Conservation (phyloP, 2,797 vertebrate genomes). For the Sebastes oblongus region DNA sequence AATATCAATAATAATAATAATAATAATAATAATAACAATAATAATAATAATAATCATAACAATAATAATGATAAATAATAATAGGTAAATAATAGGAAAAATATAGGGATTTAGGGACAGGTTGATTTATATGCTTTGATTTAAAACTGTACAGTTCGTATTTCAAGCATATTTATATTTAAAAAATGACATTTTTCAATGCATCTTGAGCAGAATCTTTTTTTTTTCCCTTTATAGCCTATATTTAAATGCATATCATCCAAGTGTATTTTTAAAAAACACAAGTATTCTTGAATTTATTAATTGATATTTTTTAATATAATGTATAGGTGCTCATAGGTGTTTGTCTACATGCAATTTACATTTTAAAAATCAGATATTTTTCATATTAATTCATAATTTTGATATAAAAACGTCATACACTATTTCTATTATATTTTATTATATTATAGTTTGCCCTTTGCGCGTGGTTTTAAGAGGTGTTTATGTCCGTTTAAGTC, state of each 20-base stretch:
- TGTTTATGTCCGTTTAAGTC: neutral
- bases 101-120: neutral
- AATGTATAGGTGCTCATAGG: accelerated
- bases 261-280: neutral
- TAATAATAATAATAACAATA: neutral
- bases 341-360: neutral
- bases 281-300: neutral
- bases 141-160: neutral
- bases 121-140: neutral
- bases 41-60: no score
- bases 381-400: neutral
- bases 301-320: neutral
- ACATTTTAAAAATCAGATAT: neutral
- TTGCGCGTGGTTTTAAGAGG: neutral
- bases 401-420: neutral
- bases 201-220: neutral
- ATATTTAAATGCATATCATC: neutral
- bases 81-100: no score
- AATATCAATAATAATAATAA: no score
- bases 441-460: neutral
- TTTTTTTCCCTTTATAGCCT: accelerated
- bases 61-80: neutral
- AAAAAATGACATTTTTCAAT: neutral
- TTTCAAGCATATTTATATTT: neutral
- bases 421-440: neutral